Evolutionary conservation across 2,797 vertebrate genomes (phyloP).

Genomic region (Euphonia xanthogaster): DNA sequence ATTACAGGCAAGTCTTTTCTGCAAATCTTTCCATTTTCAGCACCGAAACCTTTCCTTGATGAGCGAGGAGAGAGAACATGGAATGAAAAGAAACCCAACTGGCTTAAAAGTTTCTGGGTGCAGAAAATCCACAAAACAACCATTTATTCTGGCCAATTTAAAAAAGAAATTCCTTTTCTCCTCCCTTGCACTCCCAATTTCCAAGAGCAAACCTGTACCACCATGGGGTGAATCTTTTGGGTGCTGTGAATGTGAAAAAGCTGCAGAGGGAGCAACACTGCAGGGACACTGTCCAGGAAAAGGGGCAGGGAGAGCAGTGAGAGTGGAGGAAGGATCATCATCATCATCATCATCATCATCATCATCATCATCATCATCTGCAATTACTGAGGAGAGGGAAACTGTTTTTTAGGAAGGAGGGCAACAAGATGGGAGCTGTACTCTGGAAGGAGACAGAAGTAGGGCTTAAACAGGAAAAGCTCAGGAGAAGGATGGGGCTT

Average conservation of each 20-base stretch:
- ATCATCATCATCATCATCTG: not conserved
- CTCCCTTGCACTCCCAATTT: not conserved
- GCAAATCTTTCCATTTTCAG: not conserved
- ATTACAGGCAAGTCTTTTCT: not conserved
- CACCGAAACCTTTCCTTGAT: not conserved
- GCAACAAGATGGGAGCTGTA: not conserved
- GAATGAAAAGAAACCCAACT: not conserved
- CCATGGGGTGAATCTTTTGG: not conserved
- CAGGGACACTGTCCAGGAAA: not conserved
- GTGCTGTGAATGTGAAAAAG: not conserved
- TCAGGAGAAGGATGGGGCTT: not conserved
- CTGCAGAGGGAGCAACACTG: not conserved
- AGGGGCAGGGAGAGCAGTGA: not conserved
- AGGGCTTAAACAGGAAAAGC: not conserved
- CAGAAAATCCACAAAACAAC: not conserved
- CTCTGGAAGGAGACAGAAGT: not conserved
- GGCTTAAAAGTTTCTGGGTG: not conserved
- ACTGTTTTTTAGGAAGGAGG: not conserved
- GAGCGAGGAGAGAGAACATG: fast-evolving
- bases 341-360: not conserved
- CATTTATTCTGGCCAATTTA: not conserved
- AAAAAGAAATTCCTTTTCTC: not conserved
- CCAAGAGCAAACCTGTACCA: not conserved
- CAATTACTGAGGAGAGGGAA: not conserved
- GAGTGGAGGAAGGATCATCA: not conserved